phyloP scores from a whole-genome alignment of 2,113 vertebrate genomes.

The Tauraco erythrolophus region DNA sequence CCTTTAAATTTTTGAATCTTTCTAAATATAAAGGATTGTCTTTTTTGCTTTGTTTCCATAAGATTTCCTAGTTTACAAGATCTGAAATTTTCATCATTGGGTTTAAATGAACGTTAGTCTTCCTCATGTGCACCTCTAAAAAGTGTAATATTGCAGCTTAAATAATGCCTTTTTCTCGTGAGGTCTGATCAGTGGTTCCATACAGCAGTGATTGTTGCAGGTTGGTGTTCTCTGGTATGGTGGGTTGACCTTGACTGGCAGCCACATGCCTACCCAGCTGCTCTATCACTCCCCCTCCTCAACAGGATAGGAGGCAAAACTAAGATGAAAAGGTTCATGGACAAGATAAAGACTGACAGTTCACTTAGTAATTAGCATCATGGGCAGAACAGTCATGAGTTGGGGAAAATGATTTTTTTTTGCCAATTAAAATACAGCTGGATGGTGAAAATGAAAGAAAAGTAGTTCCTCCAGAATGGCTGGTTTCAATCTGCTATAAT shows the following conservation, averaged over 20 bases:
- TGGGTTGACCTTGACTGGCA: background rate
- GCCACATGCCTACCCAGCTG: background rate
- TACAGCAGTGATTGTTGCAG: background rate
- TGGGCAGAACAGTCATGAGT: background rate
- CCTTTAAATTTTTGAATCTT: background rate
- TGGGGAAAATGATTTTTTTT: background rate
- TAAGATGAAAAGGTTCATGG: background rate
- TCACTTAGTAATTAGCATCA: background rate
- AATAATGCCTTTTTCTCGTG: background rate
- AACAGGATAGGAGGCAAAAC: fast-evolving
- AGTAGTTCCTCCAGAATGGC: background rate
- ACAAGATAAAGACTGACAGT: background rate
- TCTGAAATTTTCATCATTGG: background rate
- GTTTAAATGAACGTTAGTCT: background rate
- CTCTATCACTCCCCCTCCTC: background rate
- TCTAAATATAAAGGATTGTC: background rate
- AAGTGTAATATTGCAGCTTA: background rate
- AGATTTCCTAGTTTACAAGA: background rate
- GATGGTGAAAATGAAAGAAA: background rate
- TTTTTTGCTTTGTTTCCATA: background rate
- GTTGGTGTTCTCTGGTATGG: background rate
- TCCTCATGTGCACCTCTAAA: background rate
- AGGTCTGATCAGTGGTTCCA: background rate
- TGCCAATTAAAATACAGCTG: background rate
- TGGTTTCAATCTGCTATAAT: background rate